Evolutionary conservation across 2,113 vertebrate genomes (phyloP), one percentile per base, ranked within the genome.

Genomic region (Tauraco erythrolophus): DNA sequence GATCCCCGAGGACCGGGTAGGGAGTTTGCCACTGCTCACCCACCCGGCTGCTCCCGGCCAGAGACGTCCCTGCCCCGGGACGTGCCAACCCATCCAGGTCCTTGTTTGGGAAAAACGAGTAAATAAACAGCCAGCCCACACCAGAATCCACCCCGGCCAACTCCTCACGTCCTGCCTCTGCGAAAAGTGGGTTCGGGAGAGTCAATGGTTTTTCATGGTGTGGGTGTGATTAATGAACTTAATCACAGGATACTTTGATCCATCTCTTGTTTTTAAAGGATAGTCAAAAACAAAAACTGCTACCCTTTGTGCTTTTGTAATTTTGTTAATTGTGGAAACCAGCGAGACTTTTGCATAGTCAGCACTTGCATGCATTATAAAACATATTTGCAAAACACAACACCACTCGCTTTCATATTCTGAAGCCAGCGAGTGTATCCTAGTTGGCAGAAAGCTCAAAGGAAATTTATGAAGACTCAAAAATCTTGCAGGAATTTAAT

Each of bases 401-500:
- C 94, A 94, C 19, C 92, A 37, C 76, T 95, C 14, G 88, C 89
- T 87, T 81, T 90, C 46, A 58, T 91, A 93, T 90, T 72, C 84
- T 7, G 11, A 33, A 90, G 82, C 62, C 82, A 61, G 79, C 10
- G 4, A 94, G 91, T 78, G 16, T 9, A 90, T 93, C 94, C 93
- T 27, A 92, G 80, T 75, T 94, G 96, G 96, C 96, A 95, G 88
- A 11, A 37, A 92, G 94, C 96, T 97, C 95, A 97, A 95, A 96
- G 95, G 79, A 58, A 84, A 46, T 77, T 76, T 70, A 90, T 84
- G 92, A 69, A 96, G 95, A 54, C 94, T 64, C 75, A 92, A 85
- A 95, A 97, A 88, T 66, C 85, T 33, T 9, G 82, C 78, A 94
- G 95, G 96, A 90, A 93, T 97, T 96, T 96, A 96, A 96, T 97